Evolutionary conservation across 2,113 vertebrate species (phyloP), one percentile per base, ranked within the genome.

Genomic region (Brachyhypopomus gauderio): DNA sequence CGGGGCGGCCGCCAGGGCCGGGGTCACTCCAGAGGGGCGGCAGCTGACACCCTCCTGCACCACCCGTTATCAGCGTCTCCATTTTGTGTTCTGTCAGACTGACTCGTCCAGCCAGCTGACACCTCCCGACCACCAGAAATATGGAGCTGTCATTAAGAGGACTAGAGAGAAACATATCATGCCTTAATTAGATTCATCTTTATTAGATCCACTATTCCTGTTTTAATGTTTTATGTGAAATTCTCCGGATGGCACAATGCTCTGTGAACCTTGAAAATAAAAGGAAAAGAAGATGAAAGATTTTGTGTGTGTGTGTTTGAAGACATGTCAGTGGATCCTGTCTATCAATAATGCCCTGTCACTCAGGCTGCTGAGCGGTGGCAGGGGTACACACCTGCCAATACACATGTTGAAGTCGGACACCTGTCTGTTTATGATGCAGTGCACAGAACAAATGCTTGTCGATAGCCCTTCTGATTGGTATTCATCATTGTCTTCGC

Each of bases 321-420:
- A 86, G 23, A 52, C 48, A 77, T 74, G 77, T 87, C 79, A 85
- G 81, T 83, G 84, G 73, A 62, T 80, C 79, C 78, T 45, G 60
- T 82, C 81, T 81, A 84, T 89, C 86, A 85, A 89, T 87, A 85
- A 75, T 23, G 48, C 67, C 76, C 71, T 79, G 88, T 87, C 85
- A 86, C 78, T 89, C 83, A 75, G 75, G 72, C 66, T 64, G 80
- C 82, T 77, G 75, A 83, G 19, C 80, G 83, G 79, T 73, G 83
- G 71, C 80, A 81, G 79, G 84, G 86, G 78, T 79, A 77, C 82
- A 77, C 71, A 85, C 63, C 78, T 89, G 86, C 84, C 86, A 86
- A 88, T 89, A 88, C 22, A 75, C 48, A 75, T 80, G 83, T 82
- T 86, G 58, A 84, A 88, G 76, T 86, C 72, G 75, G 86, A 84